A percentile compares a stretch with the other conserved stretches of the same genome.
Evolutionary conservation across 2,888 invertebrate genomes (phyloP).

Genomic region (Margaritifera margaritifera): DNA sequence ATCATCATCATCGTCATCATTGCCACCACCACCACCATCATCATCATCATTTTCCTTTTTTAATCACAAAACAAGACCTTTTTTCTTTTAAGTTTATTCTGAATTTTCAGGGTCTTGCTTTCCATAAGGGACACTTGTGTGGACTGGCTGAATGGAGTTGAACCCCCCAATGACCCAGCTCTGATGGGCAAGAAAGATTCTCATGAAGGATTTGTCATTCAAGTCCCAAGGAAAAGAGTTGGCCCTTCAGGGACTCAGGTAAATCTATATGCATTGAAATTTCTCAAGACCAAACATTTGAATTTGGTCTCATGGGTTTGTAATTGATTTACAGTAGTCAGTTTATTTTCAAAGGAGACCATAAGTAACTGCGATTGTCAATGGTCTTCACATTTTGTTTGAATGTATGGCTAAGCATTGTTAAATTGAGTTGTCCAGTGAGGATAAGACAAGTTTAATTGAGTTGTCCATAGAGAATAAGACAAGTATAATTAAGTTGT

Average conservation of each 20-base stretch:
- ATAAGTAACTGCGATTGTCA: no score
- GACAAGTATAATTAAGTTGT: no score
- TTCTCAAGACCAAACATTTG: not conserved
- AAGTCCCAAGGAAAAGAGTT: constrained; percentile 91
- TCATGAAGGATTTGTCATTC: constrained; percentile 87
- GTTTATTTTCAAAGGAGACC: no score
- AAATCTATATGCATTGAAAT: constrained; percentile 2
- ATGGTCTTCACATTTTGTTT: no score
- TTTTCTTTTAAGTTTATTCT: not conserved
- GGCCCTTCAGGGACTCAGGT: constrained; percentile 79
- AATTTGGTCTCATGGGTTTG: not conserved
- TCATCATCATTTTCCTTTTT: no score
- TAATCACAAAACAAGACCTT: no score
- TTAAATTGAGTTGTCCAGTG: no score
- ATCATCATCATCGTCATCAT: no score
- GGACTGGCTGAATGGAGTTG: constrained; percentile 94
- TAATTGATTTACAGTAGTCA: not conserved
- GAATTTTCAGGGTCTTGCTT: constrained; percentile 86
- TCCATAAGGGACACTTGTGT: constrained; percentile 98
- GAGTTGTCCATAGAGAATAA: no score
- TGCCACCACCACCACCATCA: no score
- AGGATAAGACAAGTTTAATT: no score
- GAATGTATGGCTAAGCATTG: no score
- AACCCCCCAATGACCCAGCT: constrained; percentile 93
- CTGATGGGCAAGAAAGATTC: constrained; percentile 91